Evolutionary conservation across 30 jellyfish, hydroid and myxozoan genomes (phyloP).

Genomic region (Turritopsis rubra): DNA sequence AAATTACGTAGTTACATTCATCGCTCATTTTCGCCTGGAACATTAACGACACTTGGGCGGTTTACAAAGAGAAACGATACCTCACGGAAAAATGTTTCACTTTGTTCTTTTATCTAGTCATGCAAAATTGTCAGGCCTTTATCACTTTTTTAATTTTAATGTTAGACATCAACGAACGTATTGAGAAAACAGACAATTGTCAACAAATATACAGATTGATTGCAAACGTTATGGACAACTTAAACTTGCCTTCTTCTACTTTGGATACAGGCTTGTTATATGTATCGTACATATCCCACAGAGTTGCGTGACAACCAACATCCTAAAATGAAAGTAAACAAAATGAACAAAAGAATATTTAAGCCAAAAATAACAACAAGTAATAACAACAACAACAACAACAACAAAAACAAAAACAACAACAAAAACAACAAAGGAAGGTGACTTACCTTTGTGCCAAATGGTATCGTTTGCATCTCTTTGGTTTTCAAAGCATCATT

Average conservation of each 20-base stretch:
- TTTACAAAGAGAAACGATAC: too few relatives aligned
- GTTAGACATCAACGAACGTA: too few relatives aligned
- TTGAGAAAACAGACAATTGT: too few relatives aligned
- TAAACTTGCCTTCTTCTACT: constrained; percentile 33
- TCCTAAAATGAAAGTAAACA: constrained; percentile 38
- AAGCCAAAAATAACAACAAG: not conserved
- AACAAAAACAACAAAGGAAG: not conserved
- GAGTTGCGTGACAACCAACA: constrained; percentile 81
- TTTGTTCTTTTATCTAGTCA: too few relatives aligned
- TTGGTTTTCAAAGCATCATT: constrained; percentile 84
- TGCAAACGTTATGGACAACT: too few relatives aligned
- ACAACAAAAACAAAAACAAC: not conserved
- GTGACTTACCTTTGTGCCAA: constrained; percentile 44
- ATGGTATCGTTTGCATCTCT: constrained; percentile 58
- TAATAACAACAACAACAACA: not conserved
- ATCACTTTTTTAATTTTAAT: too few relatives aligned
- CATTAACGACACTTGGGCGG: too few relatives aligned
- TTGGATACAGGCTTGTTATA: constrained; percentile 35
- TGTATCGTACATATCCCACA: constrained; percentile 89
- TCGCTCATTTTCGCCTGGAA: too few relatives aligned
- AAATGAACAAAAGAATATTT: not conserved
- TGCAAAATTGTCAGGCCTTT: too few relatives aligned
- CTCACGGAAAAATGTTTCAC: too few relatives aligned
- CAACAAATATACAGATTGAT: too few relatives aligned
- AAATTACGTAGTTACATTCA: too few relatives aligned